phyloP scores from a whole-genome alignment of 2,888 invertebrate species.

The Netelia melanura region DNA sequence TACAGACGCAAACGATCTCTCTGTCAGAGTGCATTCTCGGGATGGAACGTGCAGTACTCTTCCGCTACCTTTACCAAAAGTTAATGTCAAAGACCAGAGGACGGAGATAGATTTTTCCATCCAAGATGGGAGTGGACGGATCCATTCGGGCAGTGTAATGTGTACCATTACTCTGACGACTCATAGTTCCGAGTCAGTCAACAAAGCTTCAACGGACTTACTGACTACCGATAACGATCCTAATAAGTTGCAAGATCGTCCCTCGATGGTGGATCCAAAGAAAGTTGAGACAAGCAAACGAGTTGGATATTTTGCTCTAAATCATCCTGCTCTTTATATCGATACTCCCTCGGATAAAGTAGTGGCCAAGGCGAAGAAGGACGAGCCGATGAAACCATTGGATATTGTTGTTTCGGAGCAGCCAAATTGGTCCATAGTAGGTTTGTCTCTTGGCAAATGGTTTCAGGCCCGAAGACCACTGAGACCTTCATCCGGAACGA shows the following conservation, averaged over 20 bases:
- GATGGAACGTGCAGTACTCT: slow-evolving; percentile 74
- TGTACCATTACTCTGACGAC: slow-evolving; percentile 77
- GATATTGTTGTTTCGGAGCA: slow-evolving; percentile 80
- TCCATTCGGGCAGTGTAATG: slow-evolving; percentile 77
- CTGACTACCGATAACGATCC: slow-evolving; percentile 78
- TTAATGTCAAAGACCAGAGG: slow-evolving; percentile 74
- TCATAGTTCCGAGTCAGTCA: slow-evolving; percentile 12
- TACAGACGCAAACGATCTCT: slow-evolving; percentile 76
- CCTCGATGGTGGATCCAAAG: slow-evolving; percentile 69
- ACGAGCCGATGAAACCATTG: slow-evolving; percentile 71
- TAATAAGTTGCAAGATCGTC: slow-evolving; percentile 78
- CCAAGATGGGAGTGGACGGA: slow-evolving; percentile 68
- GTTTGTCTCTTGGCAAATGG: slow-evolving; percentile 77
- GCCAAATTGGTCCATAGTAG: slow-evolving; percentile 76
- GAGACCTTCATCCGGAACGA: slow-evolving; percentile 72
- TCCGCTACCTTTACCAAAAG: slow-evolving; percentile 80
- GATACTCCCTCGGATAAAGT: slow-evolving; percentile 25
- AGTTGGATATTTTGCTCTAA: slow-evolving; percentile 77
- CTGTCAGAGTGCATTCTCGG: slow-evolving; percentile 75
- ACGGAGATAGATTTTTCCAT: slow-evolving; percentile 81
- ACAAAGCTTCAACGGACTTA: slow-evolving; percentile 51
- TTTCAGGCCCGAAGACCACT: slow-evolving; percentile 77
- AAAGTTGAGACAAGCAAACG: slow-evolving; percentile 62
- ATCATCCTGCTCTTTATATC: slow-evolving; percentile 75
- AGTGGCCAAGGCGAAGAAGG: slow-evolving; percentile 43